A percentile compares a stretch with the other conserved stretches of the same genome.
Evolutionary conservation across 1,140 invertebrate genomes (phyloP).

Genomic region (Drosophila pachea): DNA sequence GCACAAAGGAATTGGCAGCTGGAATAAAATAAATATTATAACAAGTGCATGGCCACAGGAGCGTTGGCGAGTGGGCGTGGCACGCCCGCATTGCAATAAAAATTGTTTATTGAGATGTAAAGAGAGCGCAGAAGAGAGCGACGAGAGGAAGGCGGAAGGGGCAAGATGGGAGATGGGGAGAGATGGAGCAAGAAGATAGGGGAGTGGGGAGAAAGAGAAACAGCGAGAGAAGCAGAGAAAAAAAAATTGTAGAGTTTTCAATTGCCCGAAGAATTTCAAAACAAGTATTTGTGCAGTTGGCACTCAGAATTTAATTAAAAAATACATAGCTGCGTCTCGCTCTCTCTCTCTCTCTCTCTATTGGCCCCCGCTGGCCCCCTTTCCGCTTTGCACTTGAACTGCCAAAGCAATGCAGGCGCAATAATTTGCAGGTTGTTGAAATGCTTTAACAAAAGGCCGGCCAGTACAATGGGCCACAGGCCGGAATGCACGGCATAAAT

Average conservation of each 20-base stretch:
- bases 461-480: conserved; percentile 26
- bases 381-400: conserved; percentile 44
- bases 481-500: conserved; percentile 33
- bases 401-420: conserved; percentile 44
- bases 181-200: not conserved
- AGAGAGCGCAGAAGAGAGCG: conserved; percentile 5
- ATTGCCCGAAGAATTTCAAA: conserved; percentile 15
- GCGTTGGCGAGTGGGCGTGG: not conserved
- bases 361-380: not conserved
- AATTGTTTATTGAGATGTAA: conserved; percentile 51
- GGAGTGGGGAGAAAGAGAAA: not conserved
- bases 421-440: conserved; percentile 43
- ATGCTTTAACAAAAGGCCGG: conserved; percentile 31
- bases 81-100: conserved; percentile 32
- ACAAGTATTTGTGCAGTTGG: conserved; percentile 39
- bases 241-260: conserved; percentile 1
- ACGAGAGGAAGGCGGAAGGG: no score
- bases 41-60: conserved; percentile 6
- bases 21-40: conserved; percentile 28
- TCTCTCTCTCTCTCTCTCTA: not conserved
- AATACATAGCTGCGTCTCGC: conserved; percentile 7
- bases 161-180: no score
- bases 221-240: not conserved
- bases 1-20: not conserved
- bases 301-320: conserved; percentile 40